A percentile compares a stretch with the other conserved stretches of the same genome.
Evolutionary conservation across 2,113 vertebrate genomes (phyloP).

Genomic region (Tenrec ecaudatus): DNA sequence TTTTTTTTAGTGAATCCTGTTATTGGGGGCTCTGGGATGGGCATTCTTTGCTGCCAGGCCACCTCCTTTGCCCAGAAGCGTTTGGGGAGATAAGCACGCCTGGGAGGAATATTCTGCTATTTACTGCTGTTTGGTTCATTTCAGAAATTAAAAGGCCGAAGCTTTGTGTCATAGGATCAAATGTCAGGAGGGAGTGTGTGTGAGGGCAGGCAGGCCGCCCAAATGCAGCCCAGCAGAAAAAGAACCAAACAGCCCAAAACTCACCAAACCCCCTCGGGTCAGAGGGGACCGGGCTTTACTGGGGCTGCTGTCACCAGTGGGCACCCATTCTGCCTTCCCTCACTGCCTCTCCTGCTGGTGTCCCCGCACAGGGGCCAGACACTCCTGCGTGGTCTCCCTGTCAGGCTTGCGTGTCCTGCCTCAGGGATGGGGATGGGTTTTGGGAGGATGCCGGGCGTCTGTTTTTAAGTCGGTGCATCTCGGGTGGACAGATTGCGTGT

Average conservation of each 20-base stretch:
- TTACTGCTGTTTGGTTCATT: slow-evolving; percentile 74
- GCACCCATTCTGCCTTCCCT: neutral
- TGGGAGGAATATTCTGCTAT: slow-evolving; percentile 68
- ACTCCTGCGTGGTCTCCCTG: neutral
- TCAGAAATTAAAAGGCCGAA: slow-evolving; percentile 55
- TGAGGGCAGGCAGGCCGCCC: slow-evolving; percentile 18
- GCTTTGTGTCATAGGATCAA: slow-evolving; percentile 65
- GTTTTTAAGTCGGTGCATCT: slow-evolving; percentile 62
- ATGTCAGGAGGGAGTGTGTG: slow-evolving; percentile 11
- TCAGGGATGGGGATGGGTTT: neutral
- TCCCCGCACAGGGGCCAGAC: neutral
- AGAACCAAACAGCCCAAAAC: too few species aligned
- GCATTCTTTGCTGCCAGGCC: slow-evolving; percentile 1
- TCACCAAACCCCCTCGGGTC: neutral
- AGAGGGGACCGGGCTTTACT: neutral
- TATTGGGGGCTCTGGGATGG: neutral
- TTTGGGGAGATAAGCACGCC: slow-evolving; percentile 54
- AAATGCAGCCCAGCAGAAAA: neutral
- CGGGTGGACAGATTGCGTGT: slow-evolving; percentile 53
- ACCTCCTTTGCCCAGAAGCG: slow-evolving; percentile 44
- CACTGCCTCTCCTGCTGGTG: accelerated
- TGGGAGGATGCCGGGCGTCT: slow-evolving; percentile 19
- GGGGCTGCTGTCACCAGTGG: neutral
- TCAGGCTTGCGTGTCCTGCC: neutral
- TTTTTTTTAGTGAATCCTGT: too few species aligned